phyloP scores from a whole-genome alignment of 92 coral and sea anemone genomes.

The Siderastrea siderea region DNA sequence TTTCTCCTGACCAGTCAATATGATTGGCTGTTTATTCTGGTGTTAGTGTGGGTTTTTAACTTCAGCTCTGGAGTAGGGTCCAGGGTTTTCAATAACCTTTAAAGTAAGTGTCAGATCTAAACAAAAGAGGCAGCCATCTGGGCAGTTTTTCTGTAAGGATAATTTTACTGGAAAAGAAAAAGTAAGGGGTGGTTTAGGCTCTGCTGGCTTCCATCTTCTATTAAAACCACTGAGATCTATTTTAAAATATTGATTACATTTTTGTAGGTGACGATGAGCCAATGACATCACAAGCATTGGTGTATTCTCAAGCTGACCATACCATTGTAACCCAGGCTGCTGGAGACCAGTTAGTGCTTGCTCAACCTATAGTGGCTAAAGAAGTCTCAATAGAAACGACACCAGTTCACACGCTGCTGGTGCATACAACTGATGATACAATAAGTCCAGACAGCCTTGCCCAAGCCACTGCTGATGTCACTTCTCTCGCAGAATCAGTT shows the following conservation, averaged over 20 bases:
- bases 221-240: neutral
- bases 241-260: neutral
- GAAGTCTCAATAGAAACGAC: constrained; percentile 95
- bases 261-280: constrained; percentile 73
- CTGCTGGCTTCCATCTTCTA: too few relatives aligned
- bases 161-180: too few relatives aligned
- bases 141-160: too few relatives aligned
- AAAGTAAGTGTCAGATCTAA: too few relatives aligned
- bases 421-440: constrained; percentile 77
- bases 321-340: constrained; percentile 65
- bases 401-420: constrained; percentile 81
- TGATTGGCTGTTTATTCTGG: too few relatives aligned
- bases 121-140: too few relatives aligned
- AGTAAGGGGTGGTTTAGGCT: too few relatives aligned
- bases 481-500: constrained; percentile 88
- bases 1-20: too few relatives aligned
- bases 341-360: constrained; percentile 80
- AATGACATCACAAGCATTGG: constrained; percentile 62
- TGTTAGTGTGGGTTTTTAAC: too few relatives aligned
- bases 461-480: constrained; percentile 83
- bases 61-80: too few relatives aligned
- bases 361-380: constrained; percentile 91
- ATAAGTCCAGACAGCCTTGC: constrained; percentile 49
- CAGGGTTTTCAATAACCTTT: too few relatives aligned
- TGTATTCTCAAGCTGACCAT: constrained; percentile 59